Evolutionary conservation across 2,797 vertebrate genomes (phyloP).

Genomic region (Sarcophilus harrisii): DNA sequence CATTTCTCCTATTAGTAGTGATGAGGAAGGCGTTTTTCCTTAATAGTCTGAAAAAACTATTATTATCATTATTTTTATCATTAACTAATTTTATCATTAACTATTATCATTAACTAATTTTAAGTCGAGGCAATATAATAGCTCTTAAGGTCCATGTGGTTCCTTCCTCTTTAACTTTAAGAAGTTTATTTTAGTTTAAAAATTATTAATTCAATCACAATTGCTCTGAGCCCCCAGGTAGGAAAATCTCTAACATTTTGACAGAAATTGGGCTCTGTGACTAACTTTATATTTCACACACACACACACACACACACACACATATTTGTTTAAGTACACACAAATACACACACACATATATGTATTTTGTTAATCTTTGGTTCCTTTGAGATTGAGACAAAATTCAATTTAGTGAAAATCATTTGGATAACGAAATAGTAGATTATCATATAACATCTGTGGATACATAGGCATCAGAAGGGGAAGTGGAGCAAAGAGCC

Average conservation of each 20-base stretch:
- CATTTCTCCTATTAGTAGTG: not conserved
- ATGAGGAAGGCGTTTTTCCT: not conserved
- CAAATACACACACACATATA: too few species aligned
- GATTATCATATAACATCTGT: not conserved
- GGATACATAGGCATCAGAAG: not conserved
- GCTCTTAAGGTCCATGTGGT: not conserved
- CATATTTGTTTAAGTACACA: too few species aligned
- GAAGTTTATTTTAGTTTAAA: not conserved
- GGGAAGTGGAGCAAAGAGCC: not conserved
- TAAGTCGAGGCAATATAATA: not conserved
- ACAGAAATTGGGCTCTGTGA: not conserved
- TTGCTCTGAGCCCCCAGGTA: not conserved
- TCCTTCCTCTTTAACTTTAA: not conserved
- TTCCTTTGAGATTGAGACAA: not conserved
- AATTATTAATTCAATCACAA: not conserved
- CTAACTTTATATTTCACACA: not conserved
- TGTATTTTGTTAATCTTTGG: not conserved
- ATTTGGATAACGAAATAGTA: not conserved
- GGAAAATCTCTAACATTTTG: not conserved
- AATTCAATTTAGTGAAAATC: not conserved
- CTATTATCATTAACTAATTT: not conserved
- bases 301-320: too few species aligned
- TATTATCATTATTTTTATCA: too few species aligned
- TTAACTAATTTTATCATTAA: not conserved
- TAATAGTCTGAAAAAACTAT: too few species aligned